Evolutionary conservation across 1,140 invertebrate species (phyloP).

Genomic region (Sminthurides bifidus): DNA sequence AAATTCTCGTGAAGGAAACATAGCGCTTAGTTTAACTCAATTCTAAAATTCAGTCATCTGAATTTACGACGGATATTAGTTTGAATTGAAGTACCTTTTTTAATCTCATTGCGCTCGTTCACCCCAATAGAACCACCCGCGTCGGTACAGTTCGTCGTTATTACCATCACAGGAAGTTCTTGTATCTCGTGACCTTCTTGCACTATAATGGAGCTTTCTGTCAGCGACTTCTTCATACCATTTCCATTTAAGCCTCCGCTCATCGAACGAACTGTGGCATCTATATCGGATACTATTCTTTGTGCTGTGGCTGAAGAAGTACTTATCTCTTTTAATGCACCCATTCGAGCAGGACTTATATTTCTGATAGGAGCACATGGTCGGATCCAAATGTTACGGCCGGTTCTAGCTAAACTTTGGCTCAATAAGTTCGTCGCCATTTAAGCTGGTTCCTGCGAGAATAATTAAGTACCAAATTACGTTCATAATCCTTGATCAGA

Average conservation of each 20-base stretch:
- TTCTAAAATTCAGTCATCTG: background rate
- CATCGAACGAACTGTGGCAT: no score
- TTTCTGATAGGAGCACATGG: background rate
- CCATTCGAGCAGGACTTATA: no score
- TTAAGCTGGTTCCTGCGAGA: no score
- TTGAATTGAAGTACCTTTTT: background rate
- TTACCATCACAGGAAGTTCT: conserved; percentile 54
- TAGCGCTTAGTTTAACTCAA: background rate
- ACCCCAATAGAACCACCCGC: background rate
- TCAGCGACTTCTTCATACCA: conserved; percentile 28
- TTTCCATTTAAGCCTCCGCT: background rate
- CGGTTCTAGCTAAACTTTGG: no score
- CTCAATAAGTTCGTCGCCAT: no score
- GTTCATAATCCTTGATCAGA: no score
- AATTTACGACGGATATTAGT: background rate
- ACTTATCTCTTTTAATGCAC: no score
- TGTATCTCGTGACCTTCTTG: conserved; percentile 55
- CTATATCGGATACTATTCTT: no score
- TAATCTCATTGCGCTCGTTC: background rate
- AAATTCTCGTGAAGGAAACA: background rate
- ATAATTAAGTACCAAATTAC: no score
- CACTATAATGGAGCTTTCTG: conserved; percentile 47
- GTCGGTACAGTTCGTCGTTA: conserved; percentile 37
- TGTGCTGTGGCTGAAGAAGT: no score
- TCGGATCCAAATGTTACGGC: no score